These are phyloP conservation scores for Drosophila equinoxialis DNA, from an alignment of 1,140 invertebrate genomes.

Conservation along the genomic window DNA sequence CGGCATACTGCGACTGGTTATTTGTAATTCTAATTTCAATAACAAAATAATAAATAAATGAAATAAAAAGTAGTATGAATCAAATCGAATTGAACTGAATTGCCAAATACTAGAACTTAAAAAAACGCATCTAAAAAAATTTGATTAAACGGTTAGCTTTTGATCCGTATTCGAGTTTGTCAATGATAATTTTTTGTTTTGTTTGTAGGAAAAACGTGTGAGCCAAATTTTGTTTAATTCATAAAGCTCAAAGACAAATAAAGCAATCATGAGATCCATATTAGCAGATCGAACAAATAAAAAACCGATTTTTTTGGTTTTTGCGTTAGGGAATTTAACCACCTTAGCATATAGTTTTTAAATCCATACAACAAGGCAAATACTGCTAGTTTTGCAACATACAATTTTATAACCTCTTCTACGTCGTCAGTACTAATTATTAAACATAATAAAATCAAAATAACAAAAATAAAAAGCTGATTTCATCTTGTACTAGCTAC, in stretches of 20 bases:
- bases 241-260: conserved; percentile 12
- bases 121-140: conserved; percentile 26
- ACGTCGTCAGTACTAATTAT: neutral
- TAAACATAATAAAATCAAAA: too few relatives aligned
- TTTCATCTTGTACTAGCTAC: neutral
- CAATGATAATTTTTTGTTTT: conserved; percentile 21
- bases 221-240: neutral
- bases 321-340: neutral
- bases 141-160: conserved; percentile 33
- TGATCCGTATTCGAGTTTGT: conserved; percentile 19
- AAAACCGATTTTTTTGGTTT: neutral
- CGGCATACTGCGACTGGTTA: neutral
- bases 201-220: neutral
- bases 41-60: conserved; percentile 45
- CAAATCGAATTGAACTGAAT: conserved; percentile 59
- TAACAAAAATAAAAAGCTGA: too few relatives aligned
- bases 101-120: too few relatives aligned
- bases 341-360: neutral
- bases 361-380: too few relatives aligned
- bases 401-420: too few relatives aligned
- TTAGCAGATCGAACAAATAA: neutral
- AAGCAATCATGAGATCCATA: conserved; percentile 12
- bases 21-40: conserved; percentile 49
- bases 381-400: too few relatives aligned
- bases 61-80: conserved; percentile 32